Evolutionary conservation across 2,888 invertebrate genomes (phyloP), one percentile per base, ranked within the genome.

Genomic region (Cylindroiulus punctatus): DNA sequence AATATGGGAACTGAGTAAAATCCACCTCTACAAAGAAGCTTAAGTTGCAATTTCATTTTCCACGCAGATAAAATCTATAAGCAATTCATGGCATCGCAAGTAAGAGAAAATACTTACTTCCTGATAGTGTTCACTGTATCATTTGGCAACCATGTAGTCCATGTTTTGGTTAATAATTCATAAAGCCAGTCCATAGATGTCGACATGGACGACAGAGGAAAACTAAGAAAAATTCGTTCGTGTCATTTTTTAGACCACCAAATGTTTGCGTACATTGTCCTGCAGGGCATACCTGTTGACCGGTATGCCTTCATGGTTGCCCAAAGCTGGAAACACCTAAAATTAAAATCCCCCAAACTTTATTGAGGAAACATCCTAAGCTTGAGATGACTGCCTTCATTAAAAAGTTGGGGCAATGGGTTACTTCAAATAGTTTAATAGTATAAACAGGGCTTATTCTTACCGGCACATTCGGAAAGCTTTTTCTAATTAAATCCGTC

Each of bases 221-320:
- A 87, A 84, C 87, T 87, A 19, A 12, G 36, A 40, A 30, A 81
- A 65, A 86, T 47, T 42, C 5, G 86, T 42, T 19, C 7, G 76
- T 26, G 12, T 76, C 76, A 30, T 76, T 76, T 26, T 22, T 76
- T 0, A 8, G 14, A 76, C 12, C 10, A 81, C 81, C 12, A n/a
- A 10, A 30, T n/a, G 30, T 65, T 10, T 10, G 65, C 10, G 52
- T 12, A 85, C 0, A 19, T 2, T 1, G 1, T n/a, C n/a, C 19
- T 42, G 47, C 0, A 86, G 83, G 42, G 22, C 52, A 19, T 91
- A 96, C 96, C 96, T 96, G 90, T 98, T 98, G 0, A 97, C 97
- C 12, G 98, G 98, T 5, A 96, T 96, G 88, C 97, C 95, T 92
- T 99, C 98, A 90, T 99, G 99, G 91, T 99, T 99, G 3, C 99